Evolutionary conservation across 1,140 invertebrate genomes (phyloP).

Genomic region (Sycophaga agraensis): DNA sequence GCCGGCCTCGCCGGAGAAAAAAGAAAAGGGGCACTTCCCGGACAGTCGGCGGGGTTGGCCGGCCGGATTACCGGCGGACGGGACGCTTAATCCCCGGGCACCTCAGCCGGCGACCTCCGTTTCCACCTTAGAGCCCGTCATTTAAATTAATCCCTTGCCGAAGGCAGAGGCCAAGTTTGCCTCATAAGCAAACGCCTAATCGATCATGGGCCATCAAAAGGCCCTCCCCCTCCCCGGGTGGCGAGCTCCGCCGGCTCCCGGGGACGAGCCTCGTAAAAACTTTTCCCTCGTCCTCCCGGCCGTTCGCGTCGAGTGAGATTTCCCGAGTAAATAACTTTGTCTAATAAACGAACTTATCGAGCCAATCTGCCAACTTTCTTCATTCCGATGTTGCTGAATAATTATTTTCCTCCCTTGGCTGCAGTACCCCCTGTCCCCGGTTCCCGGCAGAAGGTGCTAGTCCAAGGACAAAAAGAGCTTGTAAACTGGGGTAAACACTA

Average conservation of each 20-base stretch:
- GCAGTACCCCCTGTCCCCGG: no score
- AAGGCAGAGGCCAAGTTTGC: not conserved
- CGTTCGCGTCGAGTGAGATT: not conserved
- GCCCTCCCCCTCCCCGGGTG: not conserved
- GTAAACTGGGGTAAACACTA: not conserved
- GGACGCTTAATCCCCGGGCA: no score
- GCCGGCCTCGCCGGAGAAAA: no score
- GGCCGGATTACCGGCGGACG: no score
- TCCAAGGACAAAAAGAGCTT: not conserved
- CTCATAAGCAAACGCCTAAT: slow-evolving; percentile 19
- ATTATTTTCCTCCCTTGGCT: slow-evolving; percentile 7
- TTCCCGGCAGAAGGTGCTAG: no score
- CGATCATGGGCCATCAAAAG: slow-evolving; percentile 24
- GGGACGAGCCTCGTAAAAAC: slow-evolving; percentile 14
- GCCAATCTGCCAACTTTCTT: slow-evolving; percentile 12
- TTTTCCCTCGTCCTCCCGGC: not conserved
- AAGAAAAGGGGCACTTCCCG: not conserved
- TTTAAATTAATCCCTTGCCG: slow-evolving; percentile 20
- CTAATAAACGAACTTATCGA: slow-evolving; percentile 22
- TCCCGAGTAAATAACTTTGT: slow-evolving; percentile 19
- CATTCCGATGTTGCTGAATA: slow-evolving; percentile 13
- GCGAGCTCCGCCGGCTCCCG: not conserved
- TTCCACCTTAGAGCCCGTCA: not conserved
- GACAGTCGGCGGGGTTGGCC: no score
- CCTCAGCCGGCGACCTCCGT: no score